phyloP scores from a whole-genome alignment of 2,888 invertebrate genomes.

The Congeria kusceri region DNA sequence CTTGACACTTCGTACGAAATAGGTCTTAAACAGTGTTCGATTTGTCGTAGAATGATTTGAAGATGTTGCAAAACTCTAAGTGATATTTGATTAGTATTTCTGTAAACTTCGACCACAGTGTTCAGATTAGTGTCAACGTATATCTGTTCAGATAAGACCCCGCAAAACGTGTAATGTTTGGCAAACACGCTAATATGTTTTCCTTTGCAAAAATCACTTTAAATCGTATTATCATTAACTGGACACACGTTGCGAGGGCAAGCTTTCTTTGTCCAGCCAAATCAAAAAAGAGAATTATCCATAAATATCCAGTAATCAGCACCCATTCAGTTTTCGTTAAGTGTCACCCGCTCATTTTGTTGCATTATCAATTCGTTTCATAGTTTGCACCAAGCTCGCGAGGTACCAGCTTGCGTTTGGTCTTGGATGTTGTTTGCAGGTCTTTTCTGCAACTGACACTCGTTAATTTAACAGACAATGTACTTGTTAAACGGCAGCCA shows the following conservation, averaged over 20 bases:
- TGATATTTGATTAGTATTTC: conserved; percentile 31
- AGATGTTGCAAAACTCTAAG: conserved; percentile 20
- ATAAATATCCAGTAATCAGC: not conserved
- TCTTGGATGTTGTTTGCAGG: conserved; percentile 23
- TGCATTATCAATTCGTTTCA: conserved; percentile 25
- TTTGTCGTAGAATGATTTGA: not conserved
- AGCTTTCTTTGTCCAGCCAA: conserved; percentile 40
- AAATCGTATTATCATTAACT: conserved; percentile 47
- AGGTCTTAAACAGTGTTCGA: not conserved
- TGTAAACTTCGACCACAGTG: conserved; percentile 12
- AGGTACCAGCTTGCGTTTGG: not conserved
- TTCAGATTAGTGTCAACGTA: conserved; percentile 52
- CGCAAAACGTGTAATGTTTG: conserved; percentile 53
- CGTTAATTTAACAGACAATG: conserved; percentile 34
- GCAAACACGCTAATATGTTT: conserved; percentile 60
- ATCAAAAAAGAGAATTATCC: not conserved
- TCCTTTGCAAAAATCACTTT: conserved; percentile 52
- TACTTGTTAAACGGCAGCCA: conserved; percentile 33
- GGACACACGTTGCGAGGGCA: conserved; percentile 33
- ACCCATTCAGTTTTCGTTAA: not conserved
- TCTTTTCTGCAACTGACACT: conserved; percentile 30
- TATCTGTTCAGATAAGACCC: no score
- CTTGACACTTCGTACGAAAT: conserved; percentile 39
- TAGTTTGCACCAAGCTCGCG: conserved; percentile 29
- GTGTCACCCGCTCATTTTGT: conserved; percentile 18